Conservation (phyloP, 2,113 vertebrate species). For the Acanthochromis polyacanthus region DNA sequence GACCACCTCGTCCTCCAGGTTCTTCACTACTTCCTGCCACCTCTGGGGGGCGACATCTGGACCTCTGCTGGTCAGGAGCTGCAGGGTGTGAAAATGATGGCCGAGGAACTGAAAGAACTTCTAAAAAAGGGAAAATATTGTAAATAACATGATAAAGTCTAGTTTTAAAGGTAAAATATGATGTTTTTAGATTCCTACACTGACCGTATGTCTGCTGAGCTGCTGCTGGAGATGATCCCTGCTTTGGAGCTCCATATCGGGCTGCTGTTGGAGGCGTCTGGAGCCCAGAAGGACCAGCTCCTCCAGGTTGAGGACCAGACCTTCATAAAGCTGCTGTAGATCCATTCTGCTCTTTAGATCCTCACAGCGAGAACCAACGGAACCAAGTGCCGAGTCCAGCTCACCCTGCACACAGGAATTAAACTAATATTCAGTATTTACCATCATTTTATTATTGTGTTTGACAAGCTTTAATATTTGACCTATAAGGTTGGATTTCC, state of each 20-base stretch:
- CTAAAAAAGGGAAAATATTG: slow-evolving; percentile 68
- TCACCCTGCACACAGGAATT: slow-evolving; percentile 77
- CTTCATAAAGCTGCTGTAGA: slow-evolving; percentile 79
- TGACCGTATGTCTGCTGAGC: slow-evolving; percentile 87
- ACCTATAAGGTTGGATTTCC: too few species aligned
- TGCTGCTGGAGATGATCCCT: slow-evolving; percentile 80
- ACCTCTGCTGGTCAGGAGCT: slow-evolving; percentile 76
- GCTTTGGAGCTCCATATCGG: slow-evolving; percentile 68
- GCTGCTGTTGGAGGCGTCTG: slow-evolving; percentile 76
- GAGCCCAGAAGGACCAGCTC: slow-evolving; percentile 83
- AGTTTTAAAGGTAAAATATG: fast-evolving
- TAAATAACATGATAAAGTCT: background rate
- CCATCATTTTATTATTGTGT: too few species aligned
- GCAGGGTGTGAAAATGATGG: slow-evolving; percentile 76
- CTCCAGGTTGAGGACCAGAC: slow-evolving; percentile 80
- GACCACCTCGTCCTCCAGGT: slow-evolving; percentile 77
- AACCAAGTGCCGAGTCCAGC: slow-evolving; percentile 80
- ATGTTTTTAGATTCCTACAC: background rate
- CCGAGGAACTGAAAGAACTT: slow-evolving; percentile 87
- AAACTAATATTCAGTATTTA: too few species aligned
- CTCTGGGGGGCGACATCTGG: slow-evolving; percentile 73
- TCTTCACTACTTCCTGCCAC: slow-evolving; percentile 74
- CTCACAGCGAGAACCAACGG: slow-evolving; percentile 73
- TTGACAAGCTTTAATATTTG: too few species aligned
- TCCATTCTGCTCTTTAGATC: slow-evolving; percentile 78